phyloP scores from a whole-genome alignment of 2,113 vertebrate species.

The Poeciliopsis occidentalis region DNA sequence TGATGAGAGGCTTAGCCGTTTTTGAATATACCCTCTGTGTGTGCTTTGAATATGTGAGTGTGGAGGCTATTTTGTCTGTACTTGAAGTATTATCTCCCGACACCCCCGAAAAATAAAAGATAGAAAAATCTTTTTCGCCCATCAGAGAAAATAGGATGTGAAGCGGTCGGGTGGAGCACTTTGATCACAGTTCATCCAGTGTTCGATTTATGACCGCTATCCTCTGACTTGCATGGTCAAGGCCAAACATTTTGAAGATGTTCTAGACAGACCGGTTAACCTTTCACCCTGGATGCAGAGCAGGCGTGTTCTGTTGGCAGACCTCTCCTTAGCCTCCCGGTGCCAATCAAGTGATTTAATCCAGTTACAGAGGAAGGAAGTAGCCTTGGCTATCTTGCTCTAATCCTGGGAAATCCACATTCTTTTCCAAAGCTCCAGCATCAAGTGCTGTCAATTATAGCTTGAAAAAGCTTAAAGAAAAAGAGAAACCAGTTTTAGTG shows the following conservation, averaged over 20 bases:
- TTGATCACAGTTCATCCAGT: constrained; percentile 41
- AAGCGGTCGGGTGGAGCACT: constrained; percentile 37
- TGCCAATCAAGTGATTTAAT: constrained; percentile 70
- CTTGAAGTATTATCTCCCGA: constrained; percentile 16
- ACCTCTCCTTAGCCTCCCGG: constrained; percentile 39
- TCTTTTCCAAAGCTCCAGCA: constrained; percentile 56
- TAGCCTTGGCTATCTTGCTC: constrained; percentile 51
- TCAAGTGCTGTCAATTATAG: constrained; percentile 70
- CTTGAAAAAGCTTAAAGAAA: constrained; percentile 58
- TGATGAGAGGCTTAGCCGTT: constrained; percentile 18
- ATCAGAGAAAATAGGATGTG: constrained; percentile 46
- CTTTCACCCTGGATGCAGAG: constrained; percentile 45
- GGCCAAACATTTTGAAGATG: constrained; percentile 55
- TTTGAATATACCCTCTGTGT: constrained; percentile 11
- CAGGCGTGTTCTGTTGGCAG: constrained; percentile 40
- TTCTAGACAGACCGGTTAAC: constrained; percentile 59
- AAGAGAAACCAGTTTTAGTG: constrained; percentile 36
- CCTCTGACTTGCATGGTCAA: constrained; percentile 57
- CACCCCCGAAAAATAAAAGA: constrained; percentile 13
- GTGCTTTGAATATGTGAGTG: constrained; percentile 3
- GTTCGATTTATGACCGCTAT: constrained; percentile 62
- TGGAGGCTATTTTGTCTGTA: background rate
- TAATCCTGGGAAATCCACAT: constrained; percentile 70
- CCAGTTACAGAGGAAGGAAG: constrained; percentile 55
- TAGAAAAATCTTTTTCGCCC: constrained; percentile 23